Percentiles rank a stretch among this genome's conserved stretches.
Conservation (phyloP, 2,113 vertebrate genomes). For the Microcebus murinus region DNA sequence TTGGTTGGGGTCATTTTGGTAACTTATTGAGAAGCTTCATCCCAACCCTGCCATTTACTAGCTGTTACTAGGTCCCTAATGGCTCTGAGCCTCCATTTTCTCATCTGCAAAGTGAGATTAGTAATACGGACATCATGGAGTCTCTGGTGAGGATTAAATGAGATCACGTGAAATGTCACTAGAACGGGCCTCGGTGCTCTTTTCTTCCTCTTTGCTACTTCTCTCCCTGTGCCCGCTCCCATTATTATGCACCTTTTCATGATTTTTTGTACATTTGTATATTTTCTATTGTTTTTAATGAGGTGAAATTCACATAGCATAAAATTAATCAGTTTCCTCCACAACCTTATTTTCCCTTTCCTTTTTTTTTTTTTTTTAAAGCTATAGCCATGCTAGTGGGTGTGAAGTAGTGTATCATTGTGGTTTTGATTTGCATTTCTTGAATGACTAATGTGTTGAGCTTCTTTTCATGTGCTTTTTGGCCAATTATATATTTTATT, state of each 20-base stretch:
- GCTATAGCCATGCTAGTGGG: not conserved
- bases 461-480: not conserved
- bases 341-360: not conserved
- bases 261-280: not conserved
- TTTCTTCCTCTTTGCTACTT: not conserved
- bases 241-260: not conserved
- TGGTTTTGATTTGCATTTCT: not conserved
- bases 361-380: not conserved
- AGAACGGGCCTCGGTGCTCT: no score
- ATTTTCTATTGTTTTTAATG: not conserved
- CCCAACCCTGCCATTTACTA: not conserved
- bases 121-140: not conserved
- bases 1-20: not conserved
- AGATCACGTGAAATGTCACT: not conserved
- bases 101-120: not conserved
- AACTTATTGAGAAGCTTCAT: not conserved
- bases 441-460: not conserved
- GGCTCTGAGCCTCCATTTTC: not conserved
- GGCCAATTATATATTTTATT: not conserved
- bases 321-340: not conserved
- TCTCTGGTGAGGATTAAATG: not conserved
- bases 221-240: not conserved
- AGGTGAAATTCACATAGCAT: not conserved
- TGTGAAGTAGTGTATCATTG: not conserved
- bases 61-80: not conserved